Conservation (phyloP, 2,797 vertebrate species). For the Neomorphus geoffroyi region DNA sequence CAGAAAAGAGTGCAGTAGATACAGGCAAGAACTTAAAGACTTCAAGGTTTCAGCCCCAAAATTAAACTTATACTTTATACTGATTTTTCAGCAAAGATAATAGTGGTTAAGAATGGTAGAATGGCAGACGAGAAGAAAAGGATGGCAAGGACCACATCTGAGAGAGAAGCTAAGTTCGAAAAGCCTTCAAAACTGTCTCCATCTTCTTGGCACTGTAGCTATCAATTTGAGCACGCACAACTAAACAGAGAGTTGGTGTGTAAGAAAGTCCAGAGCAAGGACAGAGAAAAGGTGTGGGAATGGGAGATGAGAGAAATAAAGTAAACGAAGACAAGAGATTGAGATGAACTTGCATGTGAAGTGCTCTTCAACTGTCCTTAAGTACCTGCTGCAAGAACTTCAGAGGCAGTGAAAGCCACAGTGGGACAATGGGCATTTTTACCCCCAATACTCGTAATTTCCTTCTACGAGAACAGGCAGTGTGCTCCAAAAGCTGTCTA, state of each 20-base stretch:
- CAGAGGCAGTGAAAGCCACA: background rate
- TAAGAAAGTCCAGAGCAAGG: background rate
- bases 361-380: background rate
- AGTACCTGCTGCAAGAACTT: background rate
- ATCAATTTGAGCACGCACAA: background rate
- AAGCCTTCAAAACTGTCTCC: background rate
- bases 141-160: background rate
- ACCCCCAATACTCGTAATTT: background rate
- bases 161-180: background rate
- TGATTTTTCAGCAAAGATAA: background rate
- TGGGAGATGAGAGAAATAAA: background rate
- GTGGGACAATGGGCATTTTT: background rate
- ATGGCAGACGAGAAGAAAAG: background rate
- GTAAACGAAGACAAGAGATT: background rate
- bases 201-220: background rate
- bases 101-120: background rate
- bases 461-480: background rate
- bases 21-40: background rate
- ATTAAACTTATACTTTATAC: background rate
- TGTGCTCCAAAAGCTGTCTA: background rate
- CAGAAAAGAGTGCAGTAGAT: background rate
- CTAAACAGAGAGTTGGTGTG: background rate
- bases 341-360: background rate
- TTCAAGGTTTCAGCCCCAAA: background rate
- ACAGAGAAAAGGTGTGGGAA: background rate